Evolutionary conservation across 2,888 invertebrate genomes (phyloP), one percentile per base, ranked within the genome.

Genomic region (Drosophila setosimentum): DNA sequence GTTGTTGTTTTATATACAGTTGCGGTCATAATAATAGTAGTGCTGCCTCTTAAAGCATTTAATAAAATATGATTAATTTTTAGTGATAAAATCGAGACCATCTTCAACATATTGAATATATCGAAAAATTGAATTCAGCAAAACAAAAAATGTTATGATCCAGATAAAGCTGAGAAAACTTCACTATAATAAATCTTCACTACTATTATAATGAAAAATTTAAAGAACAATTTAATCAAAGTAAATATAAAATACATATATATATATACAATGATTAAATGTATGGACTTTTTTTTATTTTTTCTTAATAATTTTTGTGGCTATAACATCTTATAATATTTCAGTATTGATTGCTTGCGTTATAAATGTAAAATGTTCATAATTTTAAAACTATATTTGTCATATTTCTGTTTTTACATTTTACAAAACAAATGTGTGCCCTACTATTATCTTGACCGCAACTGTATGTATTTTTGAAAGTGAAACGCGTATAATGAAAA

Each of bases 401-500:
- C n/a, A n/a, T n/a, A n/a, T n/a, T n/a, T n/a, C n/a, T n/a, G n/a
- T n/a, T n/a, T n/a, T n/a, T 13, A 13, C 13, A 16, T 24, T 45
- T 24, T 8, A 3, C 45, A 3, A 24, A 24, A 4, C 2, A 24
- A n/a, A n/a, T n/a, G n/a, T n/a, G n/a, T n/a, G n/a, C n/a, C n/a
- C n/a, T 16, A 21, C 45, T 16, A 16, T 4, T 16, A 24, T 24
- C n/a, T 40, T 24, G 24, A 24, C 16, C 24, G 24, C 45, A 45
- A 24, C 45, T 49, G 50, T 50, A n/a, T 27, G 30, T 29, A 30
- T 29, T 35, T 59, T 10, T 24, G 40, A 67, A 67, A 59, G 66
- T 71, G 66, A 77, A 73, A 73, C 76, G 68, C 49, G 57, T 65
- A 33, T 72, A 49, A 24, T 24, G 45, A 45, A 24, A 16, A 45